Evolutionary conservation across 1,140 invertebrate species (phyloP), one percentile per base, ranked within the genome.

Genomic region (Forficula auricularia): DNA sequence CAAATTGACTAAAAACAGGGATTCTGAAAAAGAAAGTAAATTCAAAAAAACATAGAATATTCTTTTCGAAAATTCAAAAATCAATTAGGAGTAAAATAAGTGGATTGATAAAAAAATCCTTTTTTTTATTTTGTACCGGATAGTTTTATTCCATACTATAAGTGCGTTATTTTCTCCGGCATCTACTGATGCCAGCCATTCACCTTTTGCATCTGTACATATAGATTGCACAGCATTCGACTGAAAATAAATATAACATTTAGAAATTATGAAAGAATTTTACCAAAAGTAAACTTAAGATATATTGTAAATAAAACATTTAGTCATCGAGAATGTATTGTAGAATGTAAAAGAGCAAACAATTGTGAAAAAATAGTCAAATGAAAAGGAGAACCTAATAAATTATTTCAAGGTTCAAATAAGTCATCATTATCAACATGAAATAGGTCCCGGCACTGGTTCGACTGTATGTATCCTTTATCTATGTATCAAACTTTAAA

Each of bases 171-270:
- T 65, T 1, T 62, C 45, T 1, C 64, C 67, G 12, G 56, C 61
- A 53, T 71, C 70, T 1, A 66, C 67, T 2, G 67, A 66, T 2
- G 68, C 58, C 13, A 74, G 50, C 66, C 67, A 70, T 43, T 60
- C 61, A 2, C 67, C 67, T 7, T 53, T 48, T 1, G 18, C 40
- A 49, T 68, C 64, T 2, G 58, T 45, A 4, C 64, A 61, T 30
- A 71, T 52, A 22, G 52, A 61, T 16, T 48, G 56, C 19, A 66
- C 53, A 36, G 48, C 48, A 49, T 68, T 63, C 54, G 58, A 56
- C 68, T 69, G 53, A 45, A 61, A 6, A 6, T 27, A 27, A 27
- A 27, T n/a, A n/a, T n/a, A n/a, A n/a, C n/a, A n/a, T n/a, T n/a
- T n/a, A n/a, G n/a, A n/a, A n/a, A n/a, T n/a, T n/a, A n/a, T n/a